phyloP scores from a whole-genome alignment of 2,113 vertebrate species.

The Burhinus oedicnemus region DNA sequence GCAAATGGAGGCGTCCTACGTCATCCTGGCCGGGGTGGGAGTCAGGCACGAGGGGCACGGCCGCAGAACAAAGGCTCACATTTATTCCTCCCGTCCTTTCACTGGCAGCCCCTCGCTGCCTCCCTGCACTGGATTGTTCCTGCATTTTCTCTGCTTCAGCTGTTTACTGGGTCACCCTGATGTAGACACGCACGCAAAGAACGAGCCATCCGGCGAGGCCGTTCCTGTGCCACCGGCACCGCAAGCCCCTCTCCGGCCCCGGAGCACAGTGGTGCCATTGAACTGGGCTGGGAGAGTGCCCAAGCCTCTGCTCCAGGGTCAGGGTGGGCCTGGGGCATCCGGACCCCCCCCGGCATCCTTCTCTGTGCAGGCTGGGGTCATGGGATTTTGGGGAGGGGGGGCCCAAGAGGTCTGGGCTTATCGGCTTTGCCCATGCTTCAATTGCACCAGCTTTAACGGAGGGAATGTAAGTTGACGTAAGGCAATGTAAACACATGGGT shows the following conservation, averaged over 20 bases:
- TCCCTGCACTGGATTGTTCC: conserved; percentile 21
- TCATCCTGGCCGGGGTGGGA: background rate
- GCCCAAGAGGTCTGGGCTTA: background rate
- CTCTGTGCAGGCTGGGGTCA: rapidly evolving
- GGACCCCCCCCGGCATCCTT: background rate
- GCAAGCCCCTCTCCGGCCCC: background rate
- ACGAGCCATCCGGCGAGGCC: background rate
- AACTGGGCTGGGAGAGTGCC: background rate
- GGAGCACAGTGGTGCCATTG: background rate
- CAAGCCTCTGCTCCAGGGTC: background rate
- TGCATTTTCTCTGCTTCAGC: conserved; percentile 68
- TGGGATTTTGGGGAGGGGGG: background rate
- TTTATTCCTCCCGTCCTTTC: conserved; percentile 1
- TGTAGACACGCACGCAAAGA: conserved; percentile 27
- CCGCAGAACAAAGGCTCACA: conserved; percentile 17
- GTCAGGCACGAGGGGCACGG: background rate
- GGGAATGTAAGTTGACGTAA: background rate
- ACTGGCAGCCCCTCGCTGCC: background rate
- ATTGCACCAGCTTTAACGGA: background rate
- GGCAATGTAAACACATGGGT: background rate
- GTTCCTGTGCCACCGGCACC: background rate
- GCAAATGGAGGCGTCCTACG: background rate
- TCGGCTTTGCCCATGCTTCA: background rate
- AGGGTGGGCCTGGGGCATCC: background rate
- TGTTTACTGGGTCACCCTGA: conserved; percentile 54